Evolutionary conservation across 2,888 invertebrate species (phyloP).

Genomic region (Sphaeridia pumilis): DNA sequence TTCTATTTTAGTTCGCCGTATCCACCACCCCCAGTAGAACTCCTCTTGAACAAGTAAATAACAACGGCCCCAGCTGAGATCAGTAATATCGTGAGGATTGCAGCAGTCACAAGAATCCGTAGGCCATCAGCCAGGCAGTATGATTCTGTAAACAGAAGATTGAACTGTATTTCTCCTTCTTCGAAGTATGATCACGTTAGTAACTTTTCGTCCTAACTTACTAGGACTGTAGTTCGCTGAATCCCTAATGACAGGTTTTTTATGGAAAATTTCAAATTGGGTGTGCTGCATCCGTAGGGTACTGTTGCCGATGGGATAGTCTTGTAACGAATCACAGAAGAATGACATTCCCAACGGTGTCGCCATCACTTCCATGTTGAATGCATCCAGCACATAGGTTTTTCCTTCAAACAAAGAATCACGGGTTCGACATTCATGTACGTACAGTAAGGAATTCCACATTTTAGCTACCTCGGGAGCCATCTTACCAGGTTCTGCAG

Average conservation of each 20-base stretch:
- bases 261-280: slow-evolving; percentile 11
- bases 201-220: not conserved
- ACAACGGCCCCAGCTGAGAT: slow-evolving; percentile 9
- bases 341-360: slow-evolving; percentile 8
- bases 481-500: slow-evolving; percentile 4
- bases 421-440: not conserved
- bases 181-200: not conserved
- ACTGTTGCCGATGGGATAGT: slow-evolving; percentile 7
- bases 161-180: not conserved
- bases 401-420: slow-evolving; percentile 3
- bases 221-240: slow-evolving; percentile 8
- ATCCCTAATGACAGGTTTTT: not conserved
- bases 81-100: slow-evolving; percentile 1
- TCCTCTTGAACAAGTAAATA: slow-evolving; percentile 4
- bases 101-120: slow-evolving; percentile 10
- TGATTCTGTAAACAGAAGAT: not conserved
- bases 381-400: slow-evolving; percentile 5
- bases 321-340: slow-evolving; percentile 10
- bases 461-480: not conserved
- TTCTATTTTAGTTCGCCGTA: not conserved
- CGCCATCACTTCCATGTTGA: slow-evolving; percentile 8
- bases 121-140: slow-evolving; percentile 12
- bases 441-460: not conserved
- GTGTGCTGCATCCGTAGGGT: slow-evolving; percentile 4
- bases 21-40: not conserved